These are phyloP conservation scores for Papilio xuthus DNA, from an alignment of 1,140 invertebrate species.

Conservation along the genomic window DNA sequence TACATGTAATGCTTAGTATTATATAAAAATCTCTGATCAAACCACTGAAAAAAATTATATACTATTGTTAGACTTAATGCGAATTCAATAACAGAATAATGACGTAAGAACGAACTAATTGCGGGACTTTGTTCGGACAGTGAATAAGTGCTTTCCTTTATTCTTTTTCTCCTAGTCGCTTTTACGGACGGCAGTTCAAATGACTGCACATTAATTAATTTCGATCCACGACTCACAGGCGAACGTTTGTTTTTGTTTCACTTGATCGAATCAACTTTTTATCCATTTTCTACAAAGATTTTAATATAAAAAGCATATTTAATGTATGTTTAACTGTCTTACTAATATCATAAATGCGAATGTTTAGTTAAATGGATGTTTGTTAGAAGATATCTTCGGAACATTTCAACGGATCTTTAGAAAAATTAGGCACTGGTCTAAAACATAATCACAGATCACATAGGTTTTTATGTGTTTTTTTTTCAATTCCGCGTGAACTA, in stretches of 20 bases:
- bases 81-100: constrained; percentile 15
- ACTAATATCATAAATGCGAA: too few species aligned
- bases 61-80: not conserved
- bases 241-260: not conserved
- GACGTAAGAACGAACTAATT: constrained; percentile 15
- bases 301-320: not conserved
- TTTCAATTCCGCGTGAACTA: too few species aligned
- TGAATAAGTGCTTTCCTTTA: constrained; percentile 20
- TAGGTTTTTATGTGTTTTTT: too few species aligned
- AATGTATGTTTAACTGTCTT: too few species aligned
- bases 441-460: too few species aligned
- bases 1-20: not conserved
- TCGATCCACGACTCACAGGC: not conserved
- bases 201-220: constrained; percentile 12
- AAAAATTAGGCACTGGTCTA: too few species aligned
- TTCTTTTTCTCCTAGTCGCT: constrained; percentile 10
- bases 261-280: not conserved
- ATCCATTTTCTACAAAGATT: not conserved
- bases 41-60: not conserved
- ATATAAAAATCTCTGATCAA: not conserved
- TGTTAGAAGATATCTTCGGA: too few species aligned
- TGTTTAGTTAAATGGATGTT: too few species aligned
- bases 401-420: too few species aligned
- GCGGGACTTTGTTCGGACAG: not conserved
- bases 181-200: not conserved